phyloP scores from a whole-genome alignment of 2,113 vertebrate species.

The Phyllostomus hastatus region DNA sequence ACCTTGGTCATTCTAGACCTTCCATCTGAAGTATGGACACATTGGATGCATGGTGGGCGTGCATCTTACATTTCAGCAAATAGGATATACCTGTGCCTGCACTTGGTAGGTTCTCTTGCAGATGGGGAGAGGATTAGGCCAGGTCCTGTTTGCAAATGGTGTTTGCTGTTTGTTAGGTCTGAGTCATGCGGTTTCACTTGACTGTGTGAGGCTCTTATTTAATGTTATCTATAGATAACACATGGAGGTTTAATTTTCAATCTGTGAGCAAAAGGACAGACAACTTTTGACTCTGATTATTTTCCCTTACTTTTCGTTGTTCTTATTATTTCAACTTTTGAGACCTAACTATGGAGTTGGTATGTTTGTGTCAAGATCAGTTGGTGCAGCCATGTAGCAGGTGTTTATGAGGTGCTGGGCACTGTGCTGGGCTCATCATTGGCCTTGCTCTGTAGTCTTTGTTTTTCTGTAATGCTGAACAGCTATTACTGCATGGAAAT shows the following conservation, averaged over 20 bases:
- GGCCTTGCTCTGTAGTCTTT: neutral
- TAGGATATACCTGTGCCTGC: no score
- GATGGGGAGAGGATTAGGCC: neutral
- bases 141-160: neutral
- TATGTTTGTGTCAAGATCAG: neutral
- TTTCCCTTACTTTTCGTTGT: neutral
- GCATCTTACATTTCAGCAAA: neutral
- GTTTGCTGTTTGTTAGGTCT: neutral
- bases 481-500: neutral
- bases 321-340: neutral
- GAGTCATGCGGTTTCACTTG: neutral
- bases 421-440: rapidly evolving
- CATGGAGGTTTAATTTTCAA: neutral
- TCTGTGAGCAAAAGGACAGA: neutral
- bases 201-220: neutral
- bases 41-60: rapidly evolving
- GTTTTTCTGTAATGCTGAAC: neutral
- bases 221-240: no score
- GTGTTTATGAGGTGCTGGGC: neutral
- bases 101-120: neutral
- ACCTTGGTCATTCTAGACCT: neutral
- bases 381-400: neutral
- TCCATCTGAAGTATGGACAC: neutral
- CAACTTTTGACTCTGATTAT: neutral
- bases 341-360: neutral